phyloP scores from a whole-genome alignment of 2,797 vertebrate genomes.

The Phataginus tetradactyla region DNA sequence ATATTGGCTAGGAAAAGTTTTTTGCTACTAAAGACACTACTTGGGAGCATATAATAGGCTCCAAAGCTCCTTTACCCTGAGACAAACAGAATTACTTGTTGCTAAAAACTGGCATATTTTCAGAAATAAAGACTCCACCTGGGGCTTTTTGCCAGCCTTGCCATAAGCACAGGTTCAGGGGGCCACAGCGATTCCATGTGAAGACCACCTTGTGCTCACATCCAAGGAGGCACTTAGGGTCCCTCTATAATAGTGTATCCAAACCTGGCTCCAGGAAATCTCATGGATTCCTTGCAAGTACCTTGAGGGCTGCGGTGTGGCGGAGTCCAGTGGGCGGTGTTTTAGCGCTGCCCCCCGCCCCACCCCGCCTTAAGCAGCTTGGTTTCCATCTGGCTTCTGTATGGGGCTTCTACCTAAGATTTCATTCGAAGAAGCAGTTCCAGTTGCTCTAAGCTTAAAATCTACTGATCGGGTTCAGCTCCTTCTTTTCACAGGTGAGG shows the following conservation, averaged over 20 bases:
- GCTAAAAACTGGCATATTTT: neutral
- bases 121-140: neutral
- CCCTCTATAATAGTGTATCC: neutral
- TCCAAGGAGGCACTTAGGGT: neutral
- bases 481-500: neutral
- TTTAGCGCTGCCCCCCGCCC: neutral
- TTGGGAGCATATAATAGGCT: neutral
- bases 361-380: neutral
- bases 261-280: neutral
- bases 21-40: neutral
- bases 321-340: neutral
- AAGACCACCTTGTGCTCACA: neutral
- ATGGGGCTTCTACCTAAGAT: neutral
- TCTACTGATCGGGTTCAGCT: neutral
- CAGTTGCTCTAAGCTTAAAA: neutral
- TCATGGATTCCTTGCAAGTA: neutral
- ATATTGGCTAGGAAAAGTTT: neutral
- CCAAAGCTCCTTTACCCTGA: neutral
- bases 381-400: neutral
- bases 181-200: neutral
- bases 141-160: neutral
- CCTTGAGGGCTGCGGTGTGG: neutral
- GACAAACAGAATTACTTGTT: neutral
- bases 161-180: neutral
- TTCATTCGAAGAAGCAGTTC: slow-evolving; percentile 1